Conservation (phyloP, 2,113 vertebrate species). For the Syngnathus scovelli region DNA sequence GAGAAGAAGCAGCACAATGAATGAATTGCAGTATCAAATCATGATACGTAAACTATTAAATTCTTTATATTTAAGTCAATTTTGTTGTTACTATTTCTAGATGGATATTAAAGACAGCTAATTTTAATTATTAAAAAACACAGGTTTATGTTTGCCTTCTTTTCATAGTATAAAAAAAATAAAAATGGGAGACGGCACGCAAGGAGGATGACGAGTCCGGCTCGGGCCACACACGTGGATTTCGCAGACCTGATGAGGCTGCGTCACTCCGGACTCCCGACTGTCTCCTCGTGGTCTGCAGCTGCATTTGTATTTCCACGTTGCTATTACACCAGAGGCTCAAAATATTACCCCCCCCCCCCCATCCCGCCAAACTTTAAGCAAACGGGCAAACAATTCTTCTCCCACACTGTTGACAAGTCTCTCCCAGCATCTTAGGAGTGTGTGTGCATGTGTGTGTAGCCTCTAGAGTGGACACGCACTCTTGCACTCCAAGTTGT, state of each 20-base stretch:
- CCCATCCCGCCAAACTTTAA: background rate
- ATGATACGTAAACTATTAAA: too few relatives aligned
- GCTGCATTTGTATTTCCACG: constrained; percentile 48
- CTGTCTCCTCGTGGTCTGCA: constrained; percentile 51
- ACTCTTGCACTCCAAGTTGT: constrained; percentile 1
- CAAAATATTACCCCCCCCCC: background rate
- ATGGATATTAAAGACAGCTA: too few relatives aligned
- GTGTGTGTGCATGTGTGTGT: background rate
- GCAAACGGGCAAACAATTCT: background rate
- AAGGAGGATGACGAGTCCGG: background rate
- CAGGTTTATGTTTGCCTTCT: constrained; percentile 4
- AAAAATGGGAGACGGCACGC: background rate
- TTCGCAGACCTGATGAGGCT: constrained; percentile 42
- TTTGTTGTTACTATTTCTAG: too few relatives aligned
- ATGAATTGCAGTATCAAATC: too few relatives aligned
- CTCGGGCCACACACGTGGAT: constrained; percentile 60
- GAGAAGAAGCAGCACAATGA: too few relatives aligned
- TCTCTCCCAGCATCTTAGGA: background rate
- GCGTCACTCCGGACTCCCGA: constrained; percentile 39
- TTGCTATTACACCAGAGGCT: constrained; percentile 36
- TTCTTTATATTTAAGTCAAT: too few relatives aligned
- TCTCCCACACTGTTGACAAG: background rate
- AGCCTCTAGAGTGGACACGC: background rate
- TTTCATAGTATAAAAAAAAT: constrained; percentile 31
- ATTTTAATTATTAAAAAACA: too few relatives aligned